These are phyloP conservation scores for Drosophila bunnanda DNA, from an alignment of 2,888 invertebrate genomes.

Conservation along the genomic window DNA sequence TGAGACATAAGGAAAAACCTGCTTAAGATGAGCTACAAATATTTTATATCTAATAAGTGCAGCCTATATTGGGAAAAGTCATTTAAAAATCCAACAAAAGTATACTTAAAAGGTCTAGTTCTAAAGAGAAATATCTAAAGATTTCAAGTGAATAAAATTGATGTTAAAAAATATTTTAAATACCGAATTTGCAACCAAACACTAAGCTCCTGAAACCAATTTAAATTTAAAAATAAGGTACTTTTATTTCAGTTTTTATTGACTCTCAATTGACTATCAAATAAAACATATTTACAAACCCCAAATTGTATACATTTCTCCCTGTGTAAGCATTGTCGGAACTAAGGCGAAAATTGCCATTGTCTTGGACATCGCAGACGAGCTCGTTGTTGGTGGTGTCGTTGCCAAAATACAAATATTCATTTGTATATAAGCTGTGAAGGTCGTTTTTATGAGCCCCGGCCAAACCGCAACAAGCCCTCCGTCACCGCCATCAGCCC, in stretches of 20 bases:
- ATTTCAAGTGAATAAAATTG: too few relatives aligned
- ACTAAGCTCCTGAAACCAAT: too few relatives aligned
- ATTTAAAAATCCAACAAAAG: too few relatives aligned
- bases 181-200: too few relatives aligned
- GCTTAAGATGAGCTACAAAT: background rate
- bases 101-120: too few relatives aligned
- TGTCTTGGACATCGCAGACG: constrained; percentile 28
- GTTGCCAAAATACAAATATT: constrained; percentile 40
- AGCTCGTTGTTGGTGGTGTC: constrained; percentile 17
- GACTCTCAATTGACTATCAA: too few relatives aligned
- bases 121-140: background rate
- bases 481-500: constrained; percentile 10
- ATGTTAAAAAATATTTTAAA: background rate
- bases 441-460: constrained; percentile 58
- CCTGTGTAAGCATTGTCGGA: constrained; percentile 3
- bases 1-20: background rate
- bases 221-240: too few relatives aligned
- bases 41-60: background rate
- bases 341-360: constrained; percentile 36
- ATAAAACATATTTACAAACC: too few relatives aligned
- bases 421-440: constrained; percentile 51
- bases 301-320: background rate
- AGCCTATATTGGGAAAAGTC: too few relatives aligned
- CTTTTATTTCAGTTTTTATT: too few relatives aligned
- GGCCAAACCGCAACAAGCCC: constrained; percentile 41